These are phyloP conservation scores for Pangasianodon gigas DNA, from an alignment of 2,113 vertebrate species.

Conservation along the genomic window DNA sequence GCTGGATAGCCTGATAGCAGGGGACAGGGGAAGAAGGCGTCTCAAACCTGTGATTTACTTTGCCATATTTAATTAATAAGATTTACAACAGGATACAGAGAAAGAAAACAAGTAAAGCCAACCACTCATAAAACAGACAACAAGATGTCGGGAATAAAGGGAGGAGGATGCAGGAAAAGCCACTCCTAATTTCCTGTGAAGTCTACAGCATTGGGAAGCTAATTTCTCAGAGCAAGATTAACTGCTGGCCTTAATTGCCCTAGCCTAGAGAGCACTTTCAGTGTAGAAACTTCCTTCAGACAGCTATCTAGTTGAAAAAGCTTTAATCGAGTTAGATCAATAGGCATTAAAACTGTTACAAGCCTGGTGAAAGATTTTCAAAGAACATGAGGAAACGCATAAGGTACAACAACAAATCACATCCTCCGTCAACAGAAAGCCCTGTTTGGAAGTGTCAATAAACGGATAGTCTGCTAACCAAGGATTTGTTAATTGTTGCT, in stretches of 20 bases:
- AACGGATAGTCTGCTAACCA: background rate
- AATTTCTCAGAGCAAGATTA: constrained; percentile 15
- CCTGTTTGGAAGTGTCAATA: background rate
- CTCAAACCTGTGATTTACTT: constrained; percentile 49
- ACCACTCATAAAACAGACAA: constrained; percentile 22
- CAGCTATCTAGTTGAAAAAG: constrained; percentile 7
- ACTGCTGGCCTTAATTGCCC: constrained; percentile 7
- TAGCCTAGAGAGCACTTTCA: constrained; percentile 4
- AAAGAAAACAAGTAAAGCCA: constrained; percentile 42
- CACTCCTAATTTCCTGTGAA: constrained; percentile 26
- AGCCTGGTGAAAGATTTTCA: constrained; percentile 9
- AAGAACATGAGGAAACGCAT: background rate
- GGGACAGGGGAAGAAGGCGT: background rate
- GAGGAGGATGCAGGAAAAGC: background rate
- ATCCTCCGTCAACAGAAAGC: background rate
- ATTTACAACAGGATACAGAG: constrained; percentile 49
- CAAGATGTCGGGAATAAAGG: background rate
- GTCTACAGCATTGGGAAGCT: background rate
- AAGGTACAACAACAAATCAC: background rate
- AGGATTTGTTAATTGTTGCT: background rate
- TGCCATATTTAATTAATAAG: constrained; percentile 54
- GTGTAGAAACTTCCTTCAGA: constrained; percentile 10
- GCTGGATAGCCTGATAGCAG: constrained; percentile 5
- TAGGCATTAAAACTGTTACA: constrained; percentile 13
- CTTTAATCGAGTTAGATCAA: constrained; percentile 7